Conservation (phyloP, 1,140 invertebrate species). For the Drosophila pachea region DNA sequence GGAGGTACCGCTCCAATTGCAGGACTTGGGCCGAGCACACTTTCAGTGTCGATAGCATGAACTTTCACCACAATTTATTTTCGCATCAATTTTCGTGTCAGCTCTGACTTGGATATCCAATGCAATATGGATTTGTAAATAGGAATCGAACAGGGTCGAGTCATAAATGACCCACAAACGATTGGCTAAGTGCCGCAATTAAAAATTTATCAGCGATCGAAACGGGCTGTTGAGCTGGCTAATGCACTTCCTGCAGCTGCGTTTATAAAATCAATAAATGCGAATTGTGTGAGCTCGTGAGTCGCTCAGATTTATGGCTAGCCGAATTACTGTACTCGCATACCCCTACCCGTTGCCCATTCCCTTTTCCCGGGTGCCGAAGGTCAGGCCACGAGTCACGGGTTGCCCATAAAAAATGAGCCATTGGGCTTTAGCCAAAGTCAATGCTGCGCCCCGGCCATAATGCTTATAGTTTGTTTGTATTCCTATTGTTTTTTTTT, state of each 20-base stretch:
- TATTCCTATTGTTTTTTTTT: slow-evolving; percentile 1
- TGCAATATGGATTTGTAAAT: no score
- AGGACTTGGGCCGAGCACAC: no score
- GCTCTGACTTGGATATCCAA: no score
- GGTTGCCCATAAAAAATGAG: slow-evolving; percentile 23
- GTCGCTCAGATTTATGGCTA: slow-evolving; percentile 11
- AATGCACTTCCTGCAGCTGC: slow-evolving; percentile 28
- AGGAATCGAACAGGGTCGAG: no score
- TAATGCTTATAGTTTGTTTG: slow-evolving; percentile 19
- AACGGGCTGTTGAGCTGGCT: slow-evolving; percentile 23
- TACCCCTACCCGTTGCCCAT: neutral
- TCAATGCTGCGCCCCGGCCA: slow-evolving; percentile 44
- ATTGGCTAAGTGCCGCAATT: slow-evolving; percentile 14
- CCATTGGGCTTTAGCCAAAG: slow-evolving; percentile 43
- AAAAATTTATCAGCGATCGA: slow-evolving; percentile 36
- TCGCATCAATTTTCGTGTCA: no score
- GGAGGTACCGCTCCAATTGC: no score
- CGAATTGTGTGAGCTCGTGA: slow-evolving; percentile 15
- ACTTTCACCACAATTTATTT: no score
- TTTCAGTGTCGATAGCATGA: no score
- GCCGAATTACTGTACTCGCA: slow-evolving; percentile 17
- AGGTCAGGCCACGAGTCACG: slow-evolving; percentile 39
- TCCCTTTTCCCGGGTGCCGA: slow-evolving; percentile 2
- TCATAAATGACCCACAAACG: neutral
- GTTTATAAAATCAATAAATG: slow-evolving; percentile 34